Conservation (phyloP, 2,797 vertebrate species). For the Crocidura indochinensis region DNA sequence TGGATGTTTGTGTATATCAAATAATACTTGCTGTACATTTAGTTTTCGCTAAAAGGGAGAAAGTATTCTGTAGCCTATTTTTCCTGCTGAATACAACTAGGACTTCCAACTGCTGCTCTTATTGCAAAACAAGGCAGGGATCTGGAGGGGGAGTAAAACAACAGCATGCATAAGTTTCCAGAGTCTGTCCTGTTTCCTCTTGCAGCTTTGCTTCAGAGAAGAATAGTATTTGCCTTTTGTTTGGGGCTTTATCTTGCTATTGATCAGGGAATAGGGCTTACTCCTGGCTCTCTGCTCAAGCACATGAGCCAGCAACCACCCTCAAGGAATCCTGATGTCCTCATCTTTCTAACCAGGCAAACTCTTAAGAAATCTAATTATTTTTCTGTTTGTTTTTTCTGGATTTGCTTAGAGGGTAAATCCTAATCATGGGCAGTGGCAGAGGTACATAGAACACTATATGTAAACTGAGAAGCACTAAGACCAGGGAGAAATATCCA, state of each 20-base stretch:
- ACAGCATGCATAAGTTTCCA: neutral
- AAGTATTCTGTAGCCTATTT: neutral
- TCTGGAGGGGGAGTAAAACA: neutral
- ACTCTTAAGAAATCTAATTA: neutral
- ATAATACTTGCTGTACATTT: neutral
- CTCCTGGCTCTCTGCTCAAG: no score
- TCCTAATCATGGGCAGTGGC: neutral
- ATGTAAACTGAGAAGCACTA: neutral
- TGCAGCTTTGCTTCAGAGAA: neutral
- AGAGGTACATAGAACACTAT: no score
- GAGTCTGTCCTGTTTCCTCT: neutral
- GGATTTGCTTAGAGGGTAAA: neutral
- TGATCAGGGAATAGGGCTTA: no score
- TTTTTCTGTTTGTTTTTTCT: neutral
- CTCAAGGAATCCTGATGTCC: neutral
- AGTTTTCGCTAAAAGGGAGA: neutral
- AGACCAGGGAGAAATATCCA: neutral
- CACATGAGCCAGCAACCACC: neutral
- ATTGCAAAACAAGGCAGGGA: neutral
- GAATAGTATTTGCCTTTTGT: neutral
- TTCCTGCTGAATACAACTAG: slow-evolving; percentile 4
- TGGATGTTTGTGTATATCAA: slow-evolving; percentile 23
- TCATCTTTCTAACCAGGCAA: neutral
- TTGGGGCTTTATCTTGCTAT: no score
- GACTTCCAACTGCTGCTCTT: neutral